These are phyloP conservation scores for Perca fluviatilis DNA, from an alignment of 2,113 vertebrate species.

Conservation along the genomic window DNA sequence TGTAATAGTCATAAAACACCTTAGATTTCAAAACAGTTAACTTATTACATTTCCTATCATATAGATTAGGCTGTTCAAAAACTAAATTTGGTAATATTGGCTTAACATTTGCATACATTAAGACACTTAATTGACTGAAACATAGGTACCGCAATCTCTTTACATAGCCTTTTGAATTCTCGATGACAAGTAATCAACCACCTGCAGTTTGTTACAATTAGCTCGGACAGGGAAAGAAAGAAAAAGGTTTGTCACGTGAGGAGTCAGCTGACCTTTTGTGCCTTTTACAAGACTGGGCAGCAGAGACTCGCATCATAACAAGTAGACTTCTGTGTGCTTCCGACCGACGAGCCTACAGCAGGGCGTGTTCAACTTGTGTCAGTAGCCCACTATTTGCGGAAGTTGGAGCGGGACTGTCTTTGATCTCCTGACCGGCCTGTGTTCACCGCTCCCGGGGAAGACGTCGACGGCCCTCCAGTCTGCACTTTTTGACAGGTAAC, in stretches of 20 bases:
- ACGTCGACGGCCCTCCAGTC: background rate
- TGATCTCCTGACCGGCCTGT: background rate
- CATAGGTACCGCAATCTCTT: no score
- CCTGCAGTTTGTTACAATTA: background rate
- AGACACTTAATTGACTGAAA: no score
- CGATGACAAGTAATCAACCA: background rate
- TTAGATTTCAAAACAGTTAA: no score
- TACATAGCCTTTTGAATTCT: no score
- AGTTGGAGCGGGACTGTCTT: background rate
- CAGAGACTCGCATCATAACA: background rate
- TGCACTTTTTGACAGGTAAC: slow-evolving; percentile 11
- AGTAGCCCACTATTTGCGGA: background rate
- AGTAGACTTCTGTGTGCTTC: background rate
- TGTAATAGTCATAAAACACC: no score
- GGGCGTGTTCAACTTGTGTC: rapidly evolving
- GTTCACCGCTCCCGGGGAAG: background rate
- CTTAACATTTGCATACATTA: no score
- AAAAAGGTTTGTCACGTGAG: slow-evolving; percentile 67
- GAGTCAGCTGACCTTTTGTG: slow-evolving; percentile 68
- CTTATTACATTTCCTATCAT: no score
- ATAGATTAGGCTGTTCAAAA: no score
- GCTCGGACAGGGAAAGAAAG: no score
- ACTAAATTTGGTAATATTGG: no score
- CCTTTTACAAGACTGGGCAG: background rate
- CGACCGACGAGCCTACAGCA: rapidly evolving